Evolutionary conservation across 2,888 invertebrate genomes (phyloP), one percentile per base, ranked within the genome.

Genomic region (Labia minor): DNA sequence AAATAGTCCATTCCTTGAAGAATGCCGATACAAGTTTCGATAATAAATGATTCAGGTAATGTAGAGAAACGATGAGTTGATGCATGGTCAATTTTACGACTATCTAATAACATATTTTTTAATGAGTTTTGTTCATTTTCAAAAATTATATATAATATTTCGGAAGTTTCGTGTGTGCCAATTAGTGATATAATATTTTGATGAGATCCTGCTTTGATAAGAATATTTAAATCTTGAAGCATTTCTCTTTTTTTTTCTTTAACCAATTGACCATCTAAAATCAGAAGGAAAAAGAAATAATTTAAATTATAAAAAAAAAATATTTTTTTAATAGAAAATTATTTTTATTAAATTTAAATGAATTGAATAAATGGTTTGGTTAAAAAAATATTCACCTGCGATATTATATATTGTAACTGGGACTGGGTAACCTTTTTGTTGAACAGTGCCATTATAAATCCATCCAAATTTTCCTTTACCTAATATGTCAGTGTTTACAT

Each of bases 391-490:
- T 64, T 80, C 80, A 71, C 83, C 83, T 1, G 83, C 80, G 69
- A 90, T 83, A 8, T 85, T 84, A 72, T 91, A 90, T 21, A 90
- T 82, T 0, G 85, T 76, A 21, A 82, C 82, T 0, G 83, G 78
- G 2, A 79, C 79, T 66, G 81, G 78, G 1, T 78, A 78, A 6
- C 82, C 82, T 68, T 86, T 83, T 73, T 85, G 86, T 69, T 83
- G 82, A 0, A 91, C 81, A 66, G 81, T 83, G 0, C 89, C 91
- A 71, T 82, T 85, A 18, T 89, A 86, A 26, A 92, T 86, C 71
- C 86, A 85, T 0, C 92, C 92, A 76, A 87, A 93, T 74, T 84
- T 85, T 21, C 92, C 92, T 10, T 86, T 80, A 0, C 89, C 89
- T 19, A 89, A 78, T 74, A 85, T 82, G 65, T 85, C 83, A 1